Evolutionary conservation across 64 coral and sea anemone genomes (phyloP), one percentile per base, ranked within the genome.

Genomic region (Montipora capricornis): DNA sequence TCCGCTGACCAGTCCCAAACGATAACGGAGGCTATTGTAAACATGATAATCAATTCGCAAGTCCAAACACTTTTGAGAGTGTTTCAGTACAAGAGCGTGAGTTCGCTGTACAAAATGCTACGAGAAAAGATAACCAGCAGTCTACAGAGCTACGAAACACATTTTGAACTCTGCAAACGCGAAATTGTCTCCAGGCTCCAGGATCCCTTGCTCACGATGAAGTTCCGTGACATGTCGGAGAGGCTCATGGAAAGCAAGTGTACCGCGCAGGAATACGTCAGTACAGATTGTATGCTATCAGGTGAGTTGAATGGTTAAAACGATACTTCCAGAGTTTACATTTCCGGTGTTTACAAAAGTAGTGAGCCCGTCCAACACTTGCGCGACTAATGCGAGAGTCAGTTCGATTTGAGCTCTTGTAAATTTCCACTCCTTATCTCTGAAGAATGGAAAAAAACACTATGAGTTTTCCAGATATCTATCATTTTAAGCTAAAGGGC

Each of bases 71-170:
- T 98, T 20, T 74, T 98, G 9, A 95, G 90, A 75, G 97, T 96
- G 3, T 98, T 98, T 46, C 97, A 98, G 44, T 98, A 98, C 92
- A 98, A 98, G 44, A 98, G 97, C 48, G 97, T 98, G 17, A 98
- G 97, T 55, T 98, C 97, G 0, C 47, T 98, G 60, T 98, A 98
- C 94, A 98, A 98, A 80, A 98, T 98, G 97, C 52, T 98, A 7
- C 82, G 97, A 60, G 94, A 98, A 75, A 95, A 94, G 61, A 95
- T 98, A 4, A 96, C 94, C 17, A 93, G 94, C 19, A 95, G 76
- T 52, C 86, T 98, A 12, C 95, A 95, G 62, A 93, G 94, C 59
- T 98, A 93, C 37, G 78, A 89, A 5, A 92, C 82, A 37, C 97
- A 98, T 79, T 98, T 95, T 77, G 94, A 93, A 78, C 89, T 98